Evolutionary conservation across 53 echinoderm and acorn worm genomes (phyloP).

Genomic region (Stichopus horrens): DNA sequence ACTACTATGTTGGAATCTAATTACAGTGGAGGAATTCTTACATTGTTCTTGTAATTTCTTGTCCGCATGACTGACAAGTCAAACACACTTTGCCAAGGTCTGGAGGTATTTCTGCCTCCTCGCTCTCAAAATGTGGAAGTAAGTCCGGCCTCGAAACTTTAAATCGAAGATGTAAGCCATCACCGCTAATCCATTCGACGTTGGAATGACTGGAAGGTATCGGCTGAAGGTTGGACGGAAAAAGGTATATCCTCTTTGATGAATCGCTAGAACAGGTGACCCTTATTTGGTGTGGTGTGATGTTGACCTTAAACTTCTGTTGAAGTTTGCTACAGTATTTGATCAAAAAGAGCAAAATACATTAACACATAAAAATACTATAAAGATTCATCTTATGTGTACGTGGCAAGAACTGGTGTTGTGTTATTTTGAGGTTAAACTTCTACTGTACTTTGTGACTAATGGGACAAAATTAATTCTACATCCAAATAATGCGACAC

Average conservation of each 20-base stretch:
- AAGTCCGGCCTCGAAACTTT: slow-evolving; percentile 33
- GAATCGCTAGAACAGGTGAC: neutral
- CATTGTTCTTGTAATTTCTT: neutral
- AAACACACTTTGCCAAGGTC: neutral
- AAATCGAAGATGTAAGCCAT: slow-evolving; percentile 75
- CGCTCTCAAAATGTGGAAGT: neutral
- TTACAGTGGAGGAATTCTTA: neutral
- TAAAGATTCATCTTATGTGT: no score
- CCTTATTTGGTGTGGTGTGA: neutral
- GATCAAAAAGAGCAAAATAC: neutral
- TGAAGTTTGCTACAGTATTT: neutral
- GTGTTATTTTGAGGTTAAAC: no score
- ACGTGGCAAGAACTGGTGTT: no score
- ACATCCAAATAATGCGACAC: no score
- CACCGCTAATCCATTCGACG: slow-evolving; percentile 52
- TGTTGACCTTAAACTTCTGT: neutral
- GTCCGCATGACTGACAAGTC: neutral
- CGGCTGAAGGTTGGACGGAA: slow-evolving; percentile 27
- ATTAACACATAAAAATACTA: no score
- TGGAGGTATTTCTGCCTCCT: neutral
- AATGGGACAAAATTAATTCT: no score
- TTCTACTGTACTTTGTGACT: no score
- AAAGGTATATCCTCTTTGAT: neutral
- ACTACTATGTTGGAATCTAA: no score
- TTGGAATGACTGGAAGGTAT: slow-evolving; percentile 27